These are phyloP conservation scores for Chanos chanos DNA, from an alignment of 2,797 vertebrate genomes.

Conservation along the genomic window DNA sequence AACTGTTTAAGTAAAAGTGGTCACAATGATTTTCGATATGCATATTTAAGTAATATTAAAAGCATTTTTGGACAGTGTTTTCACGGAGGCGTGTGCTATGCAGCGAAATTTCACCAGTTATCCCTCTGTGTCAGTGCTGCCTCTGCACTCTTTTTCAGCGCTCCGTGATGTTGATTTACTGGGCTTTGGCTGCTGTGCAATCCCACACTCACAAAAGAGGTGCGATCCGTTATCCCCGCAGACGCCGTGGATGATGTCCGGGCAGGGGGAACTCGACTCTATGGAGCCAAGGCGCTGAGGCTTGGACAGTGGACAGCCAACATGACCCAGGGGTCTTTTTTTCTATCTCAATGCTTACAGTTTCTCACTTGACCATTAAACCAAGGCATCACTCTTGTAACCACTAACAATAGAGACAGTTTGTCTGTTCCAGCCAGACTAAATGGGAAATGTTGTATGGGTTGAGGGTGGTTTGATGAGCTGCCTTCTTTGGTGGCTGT, in stretches of 20 bases:
- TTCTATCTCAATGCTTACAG: constrained; percentile 20
- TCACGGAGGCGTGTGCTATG: too few relatives aligned
- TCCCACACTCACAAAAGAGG: constrained; percentile 38
- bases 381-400: constrained; percentile 22
- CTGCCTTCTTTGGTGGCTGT: constrained; percentile 1
- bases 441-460: background rate
- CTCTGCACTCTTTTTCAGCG: background rate
- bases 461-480: background rate
- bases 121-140: too few relatives aligned
- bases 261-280: constrained; percentile 20
- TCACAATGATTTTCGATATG: too few relatives aligned
- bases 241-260: constrained; percentile 28
- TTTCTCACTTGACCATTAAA: constrained; percentile 19
- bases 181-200: constrained; percentile 31
- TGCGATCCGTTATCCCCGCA: constrained; percentile 37
- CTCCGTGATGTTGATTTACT: constrained; percentile 35
- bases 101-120: too few relatives aligned
- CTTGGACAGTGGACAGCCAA: constrained; percentile 29
- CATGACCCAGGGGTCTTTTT: constrained; percentile 10
- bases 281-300: constrained; percentile 36
- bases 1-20: too few relatives aligned
- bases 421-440: constrained; percentile 1
- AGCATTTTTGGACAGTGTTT: too few relatives aligned
- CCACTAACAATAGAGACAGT: constrained; percentile 21
- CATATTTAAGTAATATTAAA: too few relatives aligned